Conservation (phyloP, 2,888 invertebrate species). For the Panopea generosa region DNA sequence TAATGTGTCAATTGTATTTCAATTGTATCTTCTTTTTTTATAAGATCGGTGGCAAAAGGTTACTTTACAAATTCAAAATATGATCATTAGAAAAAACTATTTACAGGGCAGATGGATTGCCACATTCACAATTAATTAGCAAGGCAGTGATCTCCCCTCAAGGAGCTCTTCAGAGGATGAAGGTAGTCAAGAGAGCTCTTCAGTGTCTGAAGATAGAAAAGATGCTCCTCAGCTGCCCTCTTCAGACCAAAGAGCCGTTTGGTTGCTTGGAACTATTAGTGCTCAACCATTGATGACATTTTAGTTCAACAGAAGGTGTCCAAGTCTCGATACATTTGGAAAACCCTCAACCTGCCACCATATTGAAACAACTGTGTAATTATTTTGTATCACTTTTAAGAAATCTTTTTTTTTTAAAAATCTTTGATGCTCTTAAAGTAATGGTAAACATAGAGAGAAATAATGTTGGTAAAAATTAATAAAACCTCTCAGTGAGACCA, state of each 20-base stretch:
- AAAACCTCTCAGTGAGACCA: too few species aligned
- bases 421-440: conserved; percentile 16
- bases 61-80: conserved; percentile 4
- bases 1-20: too few species aligned
- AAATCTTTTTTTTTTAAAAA: conserved; percentile 13
- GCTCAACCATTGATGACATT: conserved; percentile 54
- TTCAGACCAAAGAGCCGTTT: conserved; percentile 53
- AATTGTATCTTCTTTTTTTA: too few species aligned
- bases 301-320: conserved; percentile 63
- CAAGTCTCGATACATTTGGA: conserved; percentile 57
- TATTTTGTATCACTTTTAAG: conserved; percentile 10
- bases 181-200: conserved; percentile 62
- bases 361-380: conserved; percentile 43
- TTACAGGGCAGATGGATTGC: conserved; percentile 62
- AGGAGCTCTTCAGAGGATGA: conserved; percentile 64
- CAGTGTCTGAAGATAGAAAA: conserved; percentile 66
- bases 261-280: conserved; percentile 64
- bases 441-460: conserved; percentile 20
- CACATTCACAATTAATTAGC: conserved; percentile 67
- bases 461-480: too few species aligned
- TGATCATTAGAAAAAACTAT: conserved; percentile 34
- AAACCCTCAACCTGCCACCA: conserved; percentile 49
- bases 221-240: conserved; percentile 67
- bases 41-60: too few species aligned
- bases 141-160: conserved; percentile 52